Evolutionary conservation across 2,113 vertebrate genomes (phyloP), one percentile per base, ranked within the genome.

Genomic region (Thalassoma bifasciatum): DNA sequence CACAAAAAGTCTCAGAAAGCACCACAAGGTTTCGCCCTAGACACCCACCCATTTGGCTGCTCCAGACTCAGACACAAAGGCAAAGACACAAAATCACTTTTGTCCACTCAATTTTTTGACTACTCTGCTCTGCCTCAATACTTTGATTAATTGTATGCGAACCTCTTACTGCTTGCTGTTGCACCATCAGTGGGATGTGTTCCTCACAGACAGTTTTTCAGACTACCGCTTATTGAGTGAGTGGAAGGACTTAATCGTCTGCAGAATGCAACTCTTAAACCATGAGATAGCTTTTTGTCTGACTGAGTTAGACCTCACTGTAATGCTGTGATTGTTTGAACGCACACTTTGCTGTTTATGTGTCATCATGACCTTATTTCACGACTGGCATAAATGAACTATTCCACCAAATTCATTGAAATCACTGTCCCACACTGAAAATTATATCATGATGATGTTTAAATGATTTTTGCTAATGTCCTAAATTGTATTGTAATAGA

Each of bases 41-140:
- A 34, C 74, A 68, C 58, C 66, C 69, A 66, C 61, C 64, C 19
- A 23, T 66, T 66, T 63, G 74, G 69, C 66, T 72, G 54, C 52
- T 73, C 66, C 75, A 81, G 57, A 67, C 67, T 47, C 57, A 42
- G 57, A 67, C 67, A 51, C 57, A 42, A 54, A 56, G 66, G 85
- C 82, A 83, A 81, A 86, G 69, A 73, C 51, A 42, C 53, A 63
- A 24, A 75, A 79, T 77, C 49, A 60, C 42, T 66, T 44, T 38
- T 50, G 57, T 63, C 17, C 22, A 50, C 68, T 67, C 9, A 2
- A 11, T 40, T 40, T 2, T 2, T 40, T 2, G 10, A 10, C 12
- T 40, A 11, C 10, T 40, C 66, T 75, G 36, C 58, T 67, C 24
- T 19, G 14, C 62, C 56, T 72, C 19, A 22, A 3, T 9, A 11